Conservation (phyloP, 2,113 vertebrate species). For the Nestor notabilis region DNA sequence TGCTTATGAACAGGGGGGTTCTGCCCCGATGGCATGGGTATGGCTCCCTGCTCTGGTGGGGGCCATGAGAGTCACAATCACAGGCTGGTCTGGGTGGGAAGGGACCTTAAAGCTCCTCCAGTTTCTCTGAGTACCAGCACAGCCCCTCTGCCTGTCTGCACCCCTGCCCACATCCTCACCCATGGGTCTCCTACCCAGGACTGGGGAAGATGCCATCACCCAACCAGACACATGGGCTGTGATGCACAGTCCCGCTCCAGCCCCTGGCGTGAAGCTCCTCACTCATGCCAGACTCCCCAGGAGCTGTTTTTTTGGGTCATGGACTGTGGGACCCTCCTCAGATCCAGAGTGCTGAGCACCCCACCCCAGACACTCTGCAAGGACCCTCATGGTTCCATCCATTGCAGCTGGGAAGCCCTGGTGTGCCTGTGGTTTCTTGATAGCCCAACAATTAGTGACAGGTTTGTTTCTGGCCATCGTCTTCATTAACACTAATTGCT, state of each 20-base stretch:
- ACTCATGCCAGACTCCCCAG: neutral
- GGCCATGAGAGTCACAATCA: no score
- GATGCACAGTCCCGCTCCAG: accelerated
- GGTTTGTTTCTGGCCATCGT: neutral
- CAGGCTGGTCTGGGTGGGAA: neutral
- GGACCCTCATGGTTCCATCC: neutral
- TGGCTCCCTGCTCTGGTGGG: neutral
- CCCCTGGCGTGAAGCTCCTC: accelerated
- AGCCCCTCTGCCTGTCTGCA: neutral
- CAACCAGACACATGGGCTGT: neutral
- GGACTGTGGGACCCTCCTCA: neutral
- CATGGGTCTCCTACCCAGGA: neutral
- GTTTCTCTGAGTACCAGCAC: neutral
- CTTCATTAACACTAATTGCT: neutral
- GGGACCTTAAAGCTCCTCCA: neutral
- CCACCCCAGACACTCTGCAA: neutral
- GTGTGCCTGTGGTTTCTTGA: neutral
- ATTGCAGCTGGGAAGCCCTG: neutral
- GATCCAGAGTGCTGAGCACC: neutral
- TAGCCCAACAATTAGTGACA: neutral
- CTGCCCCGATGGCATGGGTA: neutral
- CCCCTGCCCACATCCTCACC: neutral
- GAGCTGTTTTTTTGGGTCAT: neutral
- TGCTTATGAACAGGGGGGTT: neutral
- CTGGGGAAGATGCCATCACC: neutral